Base-by-base conservation (phyloP, 2,888 invertebrate genomes). In the Hololepta plana region DNA sequence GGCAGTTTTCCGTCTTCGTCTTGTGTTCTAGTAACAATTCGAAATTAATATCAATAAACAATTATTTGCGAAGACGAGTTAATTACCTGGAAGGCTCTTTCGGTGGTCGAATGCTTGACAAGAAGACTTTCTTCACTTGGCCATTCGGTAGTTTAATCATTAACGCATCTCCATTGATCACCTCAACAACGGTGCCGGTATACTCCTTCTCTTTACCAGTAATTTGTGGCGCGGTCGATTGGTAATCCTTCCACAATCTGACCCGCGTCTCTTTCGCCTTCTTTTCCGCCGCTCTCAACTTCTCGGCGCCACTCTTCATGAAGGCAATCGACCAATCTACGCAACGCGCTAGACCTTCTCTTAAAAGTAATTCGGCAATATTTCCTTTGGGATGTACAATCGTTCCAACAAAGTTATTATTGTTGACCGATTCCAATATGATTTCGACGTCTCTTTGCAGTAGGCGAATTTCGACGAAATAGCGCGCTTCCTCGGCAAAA, bases 71-170 rank as follows among this genome's bases (percentile, higher is more conserved):
- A 7, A 21, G 7, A 15, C 13, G 17, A 31, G 9, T 15, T 15
- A 37, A 32, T 37, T 35, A 48, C 44, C 60, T 51, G 20, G 51
- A 50, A 16, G 58, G 47, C 49, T 75, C 85, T 54, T 85, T 73
- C 17, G 95, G 96, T 26, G 95, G 85, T 39, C 95, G 70, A 46
- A 99, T 81, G 50, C 93, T 91, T 15, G 96, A 82, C 33, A 99
- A 62, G 60, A 95, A 96, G 23, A 98, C 73, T 57, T 96, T 98
- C 53, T 85, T 85, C 20, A 67, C 59, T 17, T 69, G 64, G 17
- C 79, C 80, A 46, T 77, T 81, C 13, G 70, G 58, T 28, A 76
- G 59, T 49, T 85, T 88, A 0, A 98, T 72, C 26, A 81, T 69
- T 15, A 99, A 58, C 1, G 90, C 84, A 57, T 99, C 98, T 1